Base-by-base conservation (phyloP, 2,888 invertebrate species). In the Chrysina gloriosa region DNA sequence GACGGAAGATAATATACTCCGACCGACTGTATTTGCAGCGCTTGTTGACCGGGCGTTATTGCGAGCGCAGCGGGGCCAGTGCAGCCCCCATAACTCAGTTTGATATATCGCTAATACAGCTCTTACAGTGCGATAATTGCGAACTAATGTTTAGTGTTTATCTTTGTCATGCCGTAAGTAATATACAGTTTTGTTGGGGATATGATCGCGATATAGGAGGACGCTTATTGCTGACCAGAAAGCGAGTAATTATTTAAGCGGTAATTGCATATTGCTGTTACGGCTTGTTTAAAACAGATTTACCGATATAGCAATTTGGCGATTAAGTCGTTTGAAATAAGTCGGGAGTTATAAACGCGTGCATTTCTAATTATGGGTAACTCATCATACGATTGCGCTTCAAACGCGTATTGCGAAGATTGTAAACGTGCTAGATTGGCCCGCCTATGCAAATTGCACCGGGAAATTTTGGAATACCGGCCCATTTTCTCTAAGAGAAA, bases 161-260 rank as follows among this genome's bases (percentile, higher is more conserved):
- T 47, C 47, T 47, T 47, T 47, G 47, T 47, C 47, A 47, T 47
- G n/a, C 9, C 21, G 47, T 47, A 47, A 47, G 47, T 47, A 47
- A 47, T 47, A 47, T 47, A 23, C 47, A 47, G 47, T 47, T 39
- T n/a, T 39, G 39, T 39, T 39, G 16, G 39, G 11, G 14, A 16
- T 36, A 9, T 11, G 9, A 2, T 36, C 36, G 36, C 11, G 11
- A 36, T 36, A n/a, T n/a, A n/a, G n/a, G 36, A 11, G 36, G 36
- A 2, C 11, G 36, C 7, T 36, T 36, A 36, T 11, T 2, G n/a
- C 11, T 2, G 16, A 39, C 11, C 39, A 4, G 39, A 4, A 39
- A 39, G 16, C 39, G n/a, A 39, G 16, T 16, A 39, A 7, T 36
- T 39, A 39, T 39, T 39, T 39, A 39, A 39, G 39, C 2, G 39